Conservation (phyloP, 2,797 vertebrate genomes). For the Monodelphis domestica region DNA sequence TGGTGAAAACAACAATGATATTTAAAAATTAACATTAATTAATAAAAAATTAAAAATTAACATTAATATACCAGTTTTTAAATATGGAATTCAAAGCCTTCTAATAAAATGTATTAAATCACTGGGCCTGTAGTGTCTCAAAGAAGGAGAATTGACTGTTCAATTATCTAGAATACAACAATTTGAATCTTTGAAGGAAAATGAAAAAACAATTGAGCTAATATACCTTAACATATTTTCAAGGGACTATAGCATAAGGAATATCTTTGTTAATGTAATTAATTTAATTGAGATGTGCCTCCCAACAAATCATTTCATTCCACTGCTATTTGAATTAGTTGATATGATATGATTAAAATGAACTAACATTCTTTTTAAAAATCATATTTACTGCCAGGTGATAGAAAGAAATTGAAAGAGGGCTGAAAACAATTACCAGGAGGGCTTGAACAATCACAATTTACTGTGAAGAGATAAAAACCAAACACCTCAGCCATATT, state of each 20-base stretch:
- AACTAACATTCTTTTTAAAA: constrained; percentile 64
- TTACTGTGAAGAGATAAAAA: constrained; percentile 70
- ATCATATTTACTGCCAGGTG: constrained; percentile 65
- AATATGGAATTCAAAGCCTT: constrained; percentile 29
- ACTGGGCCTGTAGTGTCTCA: constrained; percentile 51
- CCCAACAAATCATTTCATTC: constrained; percentile 64
- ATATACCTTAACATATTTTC: constrained; percentile 50
- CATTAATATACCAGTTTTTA: background rate
- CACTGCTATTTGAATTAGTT: constrained; percentile 69
- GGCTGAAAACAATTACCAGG: constrained; percentile 60
- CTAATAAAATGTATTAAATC: constrained; percentile 55
- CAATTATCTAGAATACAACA: constrained; percentile 55
- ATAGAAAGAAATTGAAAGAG: constrained; percentile 67
- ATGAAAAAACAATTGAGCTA: constrained; percentile 50
- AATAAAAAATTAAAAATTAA: background rate
- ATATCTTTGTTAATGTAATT: constrained; percentile 66
- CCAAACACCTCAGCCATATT: constrained; percentile 70
- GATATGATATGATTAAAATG: constrained; percentile 65
- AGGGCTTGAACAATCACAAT: constrained; percentile 63
- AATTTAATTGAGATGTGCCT: constrained; percentile 69
- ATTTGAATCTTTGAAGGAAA: constrained; percentile 42
- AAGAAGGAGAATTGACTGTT: constrained; percentile 69
- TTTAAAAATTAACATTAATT: background rate
- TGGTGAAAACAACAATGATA: background rate
- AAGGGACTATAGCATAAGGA: constrained; percentile 10